These are phyloP conservation scores for Hypsopygia costalis DNA, from an alignment of 2,888 invertebrate species.

Conservation along the genomic window DNA sequence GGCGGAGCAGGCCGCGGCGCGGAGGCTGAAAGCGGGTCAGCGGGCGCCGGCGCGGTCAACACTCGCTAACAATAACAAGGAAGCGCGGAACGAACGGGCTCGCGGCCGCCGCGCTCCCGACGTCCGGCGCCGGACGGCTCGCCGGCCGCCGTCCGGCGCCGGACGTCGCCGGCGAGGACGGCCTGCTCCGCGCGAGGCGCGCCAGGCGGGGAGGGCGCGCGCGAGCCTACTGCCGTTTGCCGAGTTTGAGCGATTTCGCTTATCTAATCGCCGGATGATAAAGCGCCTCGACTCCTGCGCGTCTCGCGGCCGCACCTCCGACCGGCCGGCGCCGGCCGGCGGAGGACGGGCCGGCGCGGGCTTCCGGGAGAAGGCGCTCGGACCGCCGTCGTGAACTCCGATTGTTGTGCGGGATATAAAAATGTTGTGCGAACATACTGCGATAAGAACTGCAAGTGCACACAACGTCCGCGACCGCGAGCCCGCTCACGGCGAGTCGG, in stretches of 20 bases:
- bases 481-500: not conserved
- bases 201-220: slow-evolving; percentile 36
- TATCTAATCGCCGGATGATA: slow-evolving; percentile 69
- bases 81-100: slow-evolving; percentile 20
- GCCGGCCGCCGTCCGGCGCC: not conserved
- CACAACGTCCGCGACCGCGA: not conserved
- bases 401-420: slow-evolving; percentile 35
- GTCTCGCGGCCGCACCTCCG: slow-evolving; percentile 28
- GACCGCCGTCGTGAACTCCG: slow-evolving; percentile 23
- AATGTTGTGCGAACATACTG: slow-evolving; percentile 31
- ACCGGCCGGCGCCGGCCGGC: slow-evolving; percentile 1
- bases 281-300: slow-evolving; percentile 37
- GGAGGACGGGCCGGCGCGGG: not conserved
- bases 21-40: slow-evolving; percentile 29
- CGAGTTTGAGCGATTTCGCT: slow-evolving; percentile 45
- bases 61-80: slow-evolving; percentile 55
- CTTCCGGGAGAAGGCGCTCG: slow-evolving; percentile 6
- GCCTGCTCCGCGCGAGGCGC: slow-evolving; percentile 23
- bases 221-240: slow-evolving; percentile 45
- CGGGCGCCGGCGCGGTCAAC: slow-evolving; percentile 44
- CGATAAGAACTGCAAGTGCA: slow-evolving; percentile 29
- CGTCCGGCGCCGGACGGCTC: not conserved
- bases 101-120: slow-evolving; percentile 17
- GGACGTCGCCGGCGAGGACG: slow-evolving; percentile 1
- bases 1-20: slow-evolving; percentile 1